These are phyloP conservation scores for Oligia fasciuncula DNA, from an alignment of 2,888 invertebrate genomes.

Conservation along the genomic window DNA sequence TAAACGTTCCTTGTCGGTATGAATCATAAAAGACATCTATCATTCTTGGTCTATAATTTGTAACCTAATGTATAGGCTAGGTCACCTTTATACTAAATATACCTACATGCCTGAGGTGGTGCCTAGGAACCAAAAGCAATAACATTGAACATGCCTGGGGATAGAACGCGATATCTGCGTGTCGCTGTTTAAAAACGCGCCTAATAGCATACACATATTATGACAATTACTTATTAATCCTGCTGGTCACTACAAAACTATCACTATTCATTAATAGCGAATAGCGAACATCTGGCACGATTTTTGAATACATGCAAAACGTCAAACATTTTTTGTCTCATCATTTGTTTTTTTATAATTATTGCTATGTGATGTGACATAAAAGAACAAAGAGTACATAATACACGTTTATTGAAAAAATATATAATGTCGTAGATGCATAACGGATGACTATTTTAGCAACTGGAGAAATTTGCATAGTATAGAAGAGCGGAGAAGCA, in stretches of 20 bases:
- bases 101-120: not conserved
- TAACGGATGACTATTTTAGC: not conserved
- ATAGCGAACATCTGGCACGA: not conserved
- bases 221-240: not conserved
- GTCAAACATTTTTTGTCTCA: not conserved
- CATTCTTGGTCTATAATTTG: not conserved
- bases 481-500: not conserved
- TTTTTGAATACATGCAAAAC: not conserved
- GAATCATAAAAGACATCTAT: not conserved
- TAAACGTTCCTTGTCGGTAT: not conserved
- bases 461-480: not conserved
- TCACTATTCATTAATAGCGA: not conserved
- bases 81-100: not conserved
- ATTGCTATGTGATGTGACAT: not conserved
- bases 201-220: not conserved
- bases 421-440: not conserved
- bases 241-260: not conserved
- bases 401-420: not conserved
- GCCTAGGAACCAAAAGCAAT: not conserved
- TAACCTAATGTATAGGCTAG: not conserved
- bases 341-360: not conserved
- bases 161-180: not conserved
- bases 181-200: not conserved
- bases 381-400: not conserved
- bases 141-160: not conserved